Percentiles rank a stretch among this genome's conserved stretches.
Evolutionary conservation across 64 coral and sea anemone genomes (phyloP).

Genomic region (Stylophora pistillata): DNA sequence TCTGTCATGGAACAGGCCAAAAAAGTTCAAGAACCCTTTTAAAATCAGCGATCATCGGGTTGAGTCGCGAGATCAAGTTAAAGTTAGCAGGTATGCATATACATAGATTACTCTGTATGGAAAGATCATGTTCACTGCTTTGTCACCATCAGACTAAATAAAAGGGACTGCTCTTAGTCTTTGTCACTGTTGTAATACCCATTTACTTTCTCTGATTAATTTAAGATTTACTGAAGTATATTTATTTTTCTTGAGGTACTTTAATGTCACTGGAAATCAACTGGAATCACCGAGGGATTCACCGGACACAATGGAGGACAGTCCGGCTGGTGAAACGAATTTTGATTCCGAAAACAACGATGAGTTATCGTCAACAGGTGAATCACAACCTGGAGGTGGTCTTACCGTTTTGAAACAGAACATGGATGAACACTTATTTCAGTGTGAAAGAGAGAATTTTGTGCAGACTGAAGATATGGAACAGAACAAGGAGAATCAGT

Average conservation of each 20-base stretch:
- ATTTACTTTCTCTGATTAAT: too few species aligned
- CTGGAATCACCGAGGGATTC: not conserved
- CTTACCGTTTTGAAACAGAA: not conserved
- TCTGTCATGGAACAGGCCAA: not conserved
- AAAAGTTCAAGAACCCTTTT: slow-evolving; percentile 30
- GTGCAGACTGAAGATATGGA: not conserved
- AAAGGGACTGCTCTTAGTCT: too few species aligned
- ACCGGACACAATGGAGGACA: not conserved
- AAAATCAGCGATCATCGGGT: not conserved
- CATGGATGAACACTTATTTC: not conserved
- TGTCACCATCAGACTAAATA: too few species aligned
- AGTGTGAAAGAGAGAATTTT: not conserved
- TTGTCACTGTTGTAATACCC: too few species aligned
- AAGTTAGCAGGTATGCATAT: slow-evolving; percentile 21
- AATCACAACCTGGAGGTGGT: not conserved
- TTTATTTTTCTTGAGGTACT: slow-evolving; percentile 10
- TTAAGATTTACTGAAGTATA: too few species aligned
- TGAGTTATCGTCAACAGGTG: not conserved
- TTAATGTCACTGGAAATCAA: slow-evolving; percentile 1
- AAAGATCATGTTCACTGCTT: too few species aligned
- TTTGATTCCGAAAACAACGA: not conserved
- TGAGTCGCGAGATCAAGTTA: not conserved
- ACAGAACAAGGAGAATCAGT: slow-evolving; percentile 23
- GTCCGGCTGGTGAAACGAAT: not conserved
- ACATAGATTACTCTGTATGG: too few species aligned